These are phyloP conservation scores for Saimiri boliviensis DNA, from an alignment of 2,113 vertebrate genomes.

Conservation along the genomic window DNA sequence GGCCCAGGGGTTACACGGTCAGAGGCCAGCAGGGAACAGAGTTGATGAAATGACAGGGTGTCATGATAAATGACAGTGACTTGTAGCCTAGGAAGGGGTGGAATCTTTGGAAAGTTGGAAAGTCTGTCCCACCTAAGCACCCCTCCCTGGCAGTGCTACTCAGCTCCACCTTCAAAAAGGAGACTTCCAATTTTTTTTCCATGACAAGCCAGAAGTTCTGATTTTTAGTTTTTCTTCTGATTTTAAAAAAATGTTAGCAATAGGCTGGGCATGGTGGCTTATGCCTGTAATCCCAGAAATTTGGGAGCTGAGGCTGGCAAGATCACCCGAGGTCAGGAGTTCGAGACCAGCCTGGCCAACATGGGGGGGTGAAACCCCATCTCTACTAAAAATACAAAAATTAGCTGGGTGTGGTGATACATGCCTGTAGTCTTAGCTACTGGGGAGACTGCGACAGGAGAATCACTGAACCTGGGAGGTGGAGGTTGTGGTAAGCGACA, in stretches of 20 bases:
- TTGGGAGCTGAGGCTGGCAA: too few relatives aligned
- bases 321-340: too few relatives aligned
- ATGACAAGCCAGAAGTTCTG: conserved; percentile 4
- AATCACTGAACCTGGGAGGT: too few relatives aligned
- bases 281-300: too few relatives aligned
- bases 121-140: background rate
- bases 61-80: background rate
- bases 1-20: background rate
- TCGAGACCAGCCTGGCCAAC: too few relatives aligned
- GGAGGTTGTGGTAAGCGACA: too few relatives aligned
- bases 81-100: background rate
- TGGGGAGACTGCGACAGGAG: too few relatives aligned
- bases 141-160: background rate
- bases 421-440: too few relatives aligned
- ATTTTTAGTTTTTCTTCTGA: conserved; percentile 34
- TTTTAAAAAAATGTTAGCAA: background rate
- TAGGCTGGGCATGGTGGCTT: too few relatives aligned
- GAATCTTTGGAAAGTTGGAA: background rate
- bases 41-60: background rate
- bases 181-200: background rate
- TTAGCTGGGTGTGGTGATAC: too few relatives aligned
- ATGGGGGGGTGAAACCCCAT: too few relatives aligned
- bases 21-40: background rate
- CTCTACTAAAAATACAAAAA: too few relatives aligned
- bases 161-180: background rate